Evolutionary conservation across 1,140 invertebrate genomes (phyloP).

Genomic region (Apocrypta bakeri): DNA sequence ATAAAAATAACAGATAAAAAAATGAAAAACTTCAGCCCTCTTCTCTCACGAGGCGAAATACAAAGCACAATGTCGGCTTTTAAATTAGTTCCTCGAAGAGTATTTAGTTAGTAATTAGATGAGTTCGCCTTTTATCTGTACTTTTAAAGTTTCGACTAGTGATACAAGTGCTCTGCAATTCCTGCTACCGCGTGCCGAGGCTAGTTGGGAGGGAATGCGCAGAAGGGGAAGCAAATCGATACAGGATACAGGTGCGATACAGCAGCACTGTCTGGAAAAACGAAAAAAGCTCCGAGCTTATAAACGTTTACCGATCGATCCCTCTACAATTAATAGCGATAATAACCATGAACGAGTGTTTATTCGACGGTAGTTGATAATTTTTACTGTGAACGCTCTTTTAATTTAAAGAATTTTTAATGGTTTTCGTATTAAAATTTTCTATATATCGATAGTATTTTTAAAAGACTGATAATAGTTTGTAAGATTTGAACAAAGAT

Average conservation of each 20-base stretch:
- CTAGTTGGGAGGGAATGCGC: neutral
- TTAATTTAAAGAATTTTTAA: neutral
- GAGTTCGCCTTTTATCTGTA: neutral
- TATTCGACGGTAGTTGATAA: neutral
- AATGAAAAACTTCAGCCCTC: neutral
- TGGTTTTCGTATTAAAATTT: too few relatives aligned
- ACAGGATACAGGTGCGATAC: slow-evolving; percentile 11
- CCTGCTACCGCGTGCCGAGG: neutral
- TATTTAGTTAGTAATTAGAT: neutral
- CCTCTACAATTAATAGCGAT: neutral
- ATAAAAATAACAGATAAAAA: neutral
- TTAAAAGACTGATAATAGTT: too few relatives aligned
- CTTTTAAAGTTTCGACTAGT: neutral
- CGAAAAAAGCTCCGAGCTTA: neutral
- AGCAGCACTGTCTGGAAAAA: neutral
- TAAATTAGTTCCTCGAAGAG: neutral
- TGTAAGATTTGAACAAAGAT: too few relatives aligned
- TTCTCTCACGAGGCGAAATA: neutral
- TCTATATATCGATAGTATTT: too few relatives aligned
- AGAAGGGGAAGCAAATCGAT: slow-evolving; percentile 13
- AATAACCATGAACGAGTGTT: neutral
- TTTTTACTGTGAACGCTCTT: neutral
- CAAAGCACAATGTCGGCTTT: neutral
- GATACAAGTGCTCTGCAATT: neutral
- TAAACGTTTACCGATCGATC: neutral